Evolutionary conservation across 1,140 invertebrate species (phyloP), one percentile per base, ranked within the genome.

Genomic region (Drosophila nannoptera): DNA sequence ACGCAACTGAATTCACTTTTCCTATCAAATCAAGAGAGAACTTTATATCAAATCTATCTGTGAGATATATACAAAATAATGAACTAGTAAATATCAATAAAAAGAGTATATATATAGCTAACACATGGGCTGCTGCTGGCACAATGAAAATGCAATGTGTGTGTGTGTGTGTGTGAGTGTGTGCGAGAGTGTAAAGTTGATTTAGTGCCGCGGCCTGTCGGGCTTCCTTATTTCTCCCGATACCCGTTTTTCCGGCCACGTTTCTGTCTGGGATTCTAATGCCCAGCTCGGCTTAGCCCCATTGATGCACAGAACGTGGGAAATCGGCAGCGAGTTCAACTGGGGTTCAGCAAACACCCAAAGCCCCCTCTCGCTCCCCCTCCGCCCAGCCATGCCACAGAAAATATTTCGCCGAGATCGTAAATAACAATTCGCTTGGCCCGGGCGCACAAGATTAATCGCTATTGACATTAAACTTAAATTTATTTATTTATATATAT

Each of bases 361-460:
- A 0, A 12, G 4, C 40, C n/a, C 40, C n/a, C n/a, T 1, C 40
- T 36, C 45, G 16, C 35, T 29, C 22, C 9, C 16, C 16, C 22
- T 5, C 4, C 42, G 7, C 29, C 22, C 22, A 22, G 22, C 22
- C 22, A 22, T 22, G 32, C 12, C 22, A 29, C 38, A 35, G 35
- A 36, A 16, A 22, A 36, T 49, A 36, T 12, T 43, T 61, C 46
- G 43, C 35, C 32, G 31, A 48, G 40, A 61, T 67, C 64, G 64
- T 67, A 67, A 67, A 67, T 67, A 52, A 67, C 64, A 67, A 60
- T 67, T 67, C 64, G 64, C 48, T 67, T 11, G 56, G 32, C 38
- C 16, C 38, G 12, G 56, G 32, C 38, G 32, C 38, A 14, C 48
- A 61, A 61, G 65, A 68, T 62, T 46, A 61, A 68, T 68, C 58